Evolutionary conservation across 2,113 vertebrate species (phyloP).

Genomic region (Dicerorhinus sumatrensis): DNA sequence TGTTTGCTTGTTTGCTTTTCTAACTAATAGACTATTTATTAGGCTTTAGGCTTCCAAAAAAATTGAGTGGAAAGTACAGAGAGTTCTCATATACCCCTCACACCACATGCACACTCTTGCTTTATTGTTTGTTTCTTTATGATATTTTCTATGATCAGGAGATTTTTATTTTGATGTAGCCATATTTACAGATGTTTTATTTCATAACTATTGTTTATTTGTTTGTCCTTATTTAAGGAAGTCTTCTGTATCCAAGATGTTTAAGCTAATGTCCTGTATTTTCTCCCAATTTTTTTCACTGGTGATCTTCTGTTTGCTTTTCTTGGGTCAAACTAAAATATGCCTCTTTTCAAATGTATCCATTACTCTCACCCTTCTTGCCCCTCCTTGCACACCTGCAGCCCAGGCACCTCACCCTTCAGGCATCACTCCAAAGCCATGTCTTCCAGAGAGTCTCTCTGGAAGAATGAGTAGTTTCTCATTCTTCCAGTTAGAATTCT

Average conservation of each 20-base stretch:
- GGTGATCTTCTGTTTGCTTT: background rate
- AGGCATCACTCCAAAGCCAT: background rate
- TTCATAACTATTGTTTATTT: background rate
- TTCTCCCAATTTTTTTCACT: background rate
- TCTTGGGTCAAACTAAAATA: background rate
- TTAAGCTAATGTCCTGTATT: background rate
- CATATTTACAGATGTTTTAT: background rate
- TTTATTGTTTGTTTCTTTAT: background rate
- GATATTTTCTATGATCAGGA: background rate
- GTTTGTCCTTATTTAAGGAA: background rate
- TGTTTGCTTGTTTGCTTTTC: background rate
- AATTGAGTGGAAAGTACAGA: background rate
- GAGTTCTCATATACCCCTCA: background rate
- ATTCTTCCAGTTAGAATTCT: background rate
- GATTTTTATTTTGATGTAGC: background rate
- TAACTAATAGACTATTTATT: background rate
- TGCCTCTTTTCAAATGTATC: background rate
- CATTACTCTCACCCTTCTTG: accelerated
- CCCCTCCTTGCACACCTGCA: accelerated
- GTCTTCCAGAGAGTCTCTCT: background rate
- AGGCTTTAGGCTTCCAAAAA: background rate
- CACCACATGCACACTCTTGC: accelerated
- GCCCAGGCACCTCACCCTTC: background rate
- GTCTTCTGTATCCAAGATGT: background rate
- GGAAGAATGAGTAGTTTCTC: background rate